Conservation (phyloP, 2,797 vertebrate genomes). For the Xenopus petersii region DNA sequence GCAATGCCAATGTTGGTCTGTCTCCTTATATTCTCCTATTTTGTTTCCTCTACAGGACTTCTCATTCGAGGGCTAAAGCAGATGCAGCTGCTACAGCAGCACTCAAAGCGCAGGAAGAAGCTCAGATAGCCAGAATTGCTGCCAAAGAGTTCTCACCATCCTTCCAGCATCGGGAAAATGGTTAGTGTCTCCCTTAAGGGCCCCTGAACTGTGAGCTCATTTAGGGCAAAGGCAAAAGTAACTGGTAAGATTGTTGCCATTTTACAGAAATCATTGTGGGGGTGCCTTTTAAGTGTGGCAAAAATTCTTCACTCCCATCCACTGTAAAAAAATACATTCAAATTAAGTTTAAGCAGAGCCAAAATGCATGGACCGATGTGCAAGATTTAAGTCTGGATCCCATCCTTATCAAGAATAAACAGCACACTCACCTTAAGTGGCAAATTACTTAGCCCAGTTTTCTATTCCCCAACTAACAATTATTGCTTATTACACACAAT, state of each 20-base stretch:
- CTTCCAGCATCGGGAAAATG: slow-evolving; percentile 92
- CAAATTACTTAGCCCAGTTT: too few relatives aligned
- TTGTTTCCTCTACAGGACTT: slow-evolving; percentile 73
- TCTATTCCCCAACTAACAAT: too few relatives aligned
- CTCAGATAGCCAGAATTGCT: slow-evolving; percentile 89
- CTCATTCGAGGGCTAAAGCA: slow-evolving; percentile 89
- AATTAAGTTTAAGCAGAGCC: too few relatives aligned
- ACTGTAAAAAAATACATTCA: too few relatives aligned
- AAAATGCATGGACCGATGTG: too few relatives aligned
- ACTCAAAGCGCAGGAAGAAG: slow-evolving; percentile 92
- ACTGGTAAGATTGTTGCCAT: background rate
- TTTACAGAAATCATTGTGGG: background rate
- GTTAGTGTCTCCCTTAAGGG: slow-evolving; percentile 65
- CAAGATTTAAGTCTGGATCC: too few relatives aligned
- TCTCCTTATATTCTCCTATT: slow-evolving; percentile 37
- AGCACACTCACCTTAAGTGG: too few relatives aligned
- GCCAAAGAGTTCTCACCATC: slow-evolving; percentile 98
- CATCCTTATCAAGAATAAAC: too few relatives aligned
- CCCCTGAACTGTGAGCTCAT: accelerated
- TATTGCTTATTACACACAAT: too few relatives aligned
- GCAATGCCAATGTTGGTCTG: background rate
- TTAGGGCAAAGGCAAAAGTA: background rate
- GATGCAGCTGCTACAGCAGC: slow-evolving; percentile 83
- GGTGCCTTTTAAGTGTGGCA: too few relatives aligned
- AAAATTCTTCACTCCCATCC: too few relatives aligned